Evolutionary conservation across 2,113 vertebrate species (phyloP), one percentile per base, ranked within the genome.

Genomic region (Hydrolagus affinis): DNA sequence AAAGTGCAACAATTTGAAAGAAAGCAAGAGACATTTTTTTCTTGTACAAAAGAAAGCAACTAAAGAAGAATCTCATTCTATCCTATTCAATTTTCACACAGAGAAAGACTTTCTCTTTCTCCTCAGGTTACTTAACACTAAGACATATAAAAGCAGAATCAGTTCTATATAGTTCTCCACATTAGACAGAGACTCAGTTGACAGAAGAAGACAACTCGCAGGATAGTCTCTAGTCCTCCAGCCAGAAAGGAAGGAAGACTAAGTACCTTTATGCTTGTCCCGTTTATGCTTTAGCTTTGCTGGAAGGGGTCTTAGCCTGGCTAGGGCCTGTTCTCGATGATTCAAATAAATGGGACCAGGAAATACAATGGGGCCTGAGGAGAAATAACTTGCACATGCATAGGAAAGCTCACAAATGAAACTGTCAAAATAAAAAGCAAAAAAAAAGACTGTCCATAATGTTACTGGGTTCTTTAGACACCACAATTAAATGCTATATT

Each of bases 241-340:
- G 93, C 93, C 91, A 91, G 92, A 91, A 93, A 90, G 88, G 88
- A 95, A 95, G 92, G 94, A 97, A 97, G 95, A 95, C 94, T 92
- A 92, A 95, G 96, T 99, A 99, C 97, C 97, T 99, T 98, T 98
- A 94, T 96, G 96, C 96, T 96, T 98, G 95, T 98, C 96, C 97
- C 96, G 96, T 91, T 98, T 97, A 96, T 96, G 95, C 95, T 97
- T 99, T 95, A 97, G 95, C 88, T 94, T 93, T 94, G 95, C 94
- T 95, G 97, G 96, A 95, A 96, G 96, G 96, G 96, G 93, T 97
- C 97, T 98, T 95, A 98, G 94, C 96, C 97, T 98, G 96, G 96
- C 97, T 97, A 99, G 96, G 93, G 96, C 95, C 95, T 99, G 97
- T 94, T 97, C 97, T 94, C 96, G 97, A 89, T 99, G 96, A 93